Evolutionary conservation across 2,888 invertebrate species (phyloP), one percentile per base, ranked within the genome.

Genomic region (Parnassius mnemosyne): DNA sequence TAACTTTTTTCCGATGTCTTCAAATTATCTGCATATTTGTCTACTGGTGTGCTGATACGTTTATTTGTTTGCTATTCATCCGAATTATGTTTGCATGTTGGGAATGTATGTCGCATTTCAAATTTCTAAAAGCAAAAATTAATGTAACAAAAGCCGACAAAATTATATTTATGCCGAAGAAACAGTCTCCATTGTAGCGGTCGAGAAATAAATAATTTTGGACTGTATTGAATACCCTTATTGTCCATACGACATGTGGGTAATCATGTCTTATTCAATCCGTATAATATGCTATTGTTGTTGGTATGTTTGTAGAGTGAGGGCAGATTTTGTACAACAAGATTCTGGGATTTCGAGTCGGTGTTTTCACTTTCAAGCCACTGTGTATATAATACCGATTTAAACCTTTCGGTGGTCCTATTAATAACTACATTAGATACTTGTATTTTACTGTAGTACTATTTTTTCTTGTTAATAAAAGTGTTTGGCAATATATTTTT

Each of bases 21-120:
- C 5, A 34, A 7, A 34, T 34, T 34, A 34, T 7, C 34, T 34
- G 7, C 7, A 34, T 5, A 34, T 34, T 34, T 34, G 34, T 34
- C 34, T 34, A 34, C 34, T 34, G 5, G 34, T 34, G 1, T 34
- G 34, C 7, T 3, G 25, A 20, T 20, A n/a, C 13, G n/a, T n/a
- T 56, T 42, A 51, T 57, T 51, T 51, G 51, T 57, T 51, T 57
- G 16, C 50, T 50, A 20, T 51, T 57, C 13, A 20, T 51, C 42
- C 57, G 51, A 57, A 57, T 57, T 51, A 50, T 16, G 12, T 51
- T 57, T 51, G 43, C 42, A 2, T 51, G 12, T 57, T 57, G 49
- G 13, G 7, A 13, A 57, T 16, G 2, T 51, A 51, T 57, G 51
- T 51, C 57, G 42, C 43, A n/a, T 57, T 57, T 57, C 3, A 47